These are phyloP conservation scores for Zeus faber DNA, from an alignment of 2,113 vertebrate genomes.

Conservation along the genomic window DNA sequence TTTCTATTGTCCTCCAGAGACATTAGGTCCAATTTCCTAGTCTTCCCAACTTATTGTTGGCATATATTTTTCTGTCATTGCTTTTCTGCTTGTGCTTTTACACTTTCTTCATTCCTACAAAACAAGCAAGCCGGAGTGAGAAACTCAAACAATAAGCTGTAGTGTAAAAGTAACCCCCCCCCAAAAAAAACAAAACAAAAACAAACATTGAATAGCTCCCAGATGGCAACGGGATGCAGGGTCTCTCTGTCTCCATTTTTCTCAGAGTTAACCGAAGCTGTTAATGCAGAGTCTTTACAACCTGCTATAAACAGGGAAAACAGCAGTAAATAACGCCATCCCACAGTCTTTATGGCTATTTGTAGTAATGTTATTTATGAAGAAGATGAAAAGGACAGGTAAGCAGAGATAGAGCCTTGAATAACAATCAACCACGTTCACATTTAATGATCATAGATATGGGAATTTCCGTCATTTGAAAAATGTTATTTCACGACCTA, in stretches of 20 bases:
- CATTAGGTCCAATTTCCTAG: conserved; percentile 56
- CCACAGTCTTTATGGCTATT: conserved; percentile 16
- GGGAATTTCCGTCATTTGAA: no score
- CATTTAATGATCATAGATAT: no score
- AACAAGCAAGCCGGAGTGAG: neutral
- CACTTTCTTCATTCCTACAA: conserved; percentile 6
- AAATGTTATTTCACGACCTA: no score
- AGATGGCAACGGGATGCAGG: conserved; percentile 52
- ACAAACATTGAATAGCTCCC: conserved; percentile 56
- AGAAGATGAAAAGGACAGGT: conserved; percentile 22
- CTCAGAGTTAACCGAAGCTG: conserved; percentile 41
- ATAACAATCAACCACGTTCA: conserved; percentile 31
- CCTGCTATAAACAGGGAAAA: conserved; percentile 22
- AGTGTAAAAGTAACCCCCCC: conserved; percentile 52
- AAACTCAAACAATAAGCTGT: conserved; percentile 11
- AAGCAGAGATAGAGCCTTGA: conserved; percentile 3
- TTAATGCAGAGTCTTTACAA: conserved; percentile 32
- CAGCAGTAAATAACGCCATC: conserved; percentile 25
- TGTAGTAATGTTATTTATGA: conserved; percentile 27
- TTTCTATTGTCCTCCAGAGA: conserved; percentile 58
- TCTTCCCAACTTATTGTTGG: conserved; percentile 58
- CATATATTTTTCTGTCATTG: conserved; percentile 9
- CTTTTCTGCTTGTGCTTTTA: neutral
- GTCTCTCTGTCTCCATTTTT: conserved; percentile 49
- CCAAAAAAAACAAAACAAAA: no score